Evolutionary conservation across 2,888 invertebrate genomes (phyloP), one percentile per base, ranked within the genome.

Genomic region (Cynaeus angustus): DNA sequence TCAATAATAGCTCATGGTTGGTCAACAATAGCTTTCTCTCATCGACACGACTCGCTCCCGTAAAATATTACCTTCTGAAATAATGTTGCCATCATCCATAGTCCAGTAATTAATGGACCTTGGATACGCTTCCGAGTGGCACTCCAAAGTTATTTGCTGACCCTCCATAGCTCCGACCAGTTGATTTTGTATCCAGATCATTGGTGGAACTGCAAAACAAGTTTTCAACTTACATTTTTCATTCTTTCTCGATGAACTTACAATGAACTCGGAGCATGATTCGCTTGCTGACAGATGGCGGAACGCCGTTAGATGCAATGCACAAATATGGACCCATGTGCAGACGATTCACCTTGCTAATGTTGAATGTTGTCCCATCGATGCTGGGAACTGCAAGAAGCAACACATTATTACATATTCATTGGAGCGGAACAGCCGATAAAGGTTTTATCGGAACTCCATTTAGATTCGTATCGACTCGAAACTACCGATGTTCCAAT

Each of bases 251-350:
- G 46, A 68, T 62, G 8, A 48, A 87, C 88, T 84, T 82, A 94
- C 94, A 94, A 83, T 94, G 93, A 12, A 94, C 93, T 62, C 93
- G 92, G 55, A 96, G 89, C 87, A 92, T 92, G 79, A 96, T 95
- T 80, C 95, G 87, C 85, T 95, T 95, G 89, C 94, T 94, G 76
- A 94, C 93, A 37, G 94, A 92, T 1, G 95, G 95, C 6, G 94
- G 95, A n/a, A 93, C 91, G 6, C 93, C 93, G 79, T 94, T 94
- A 43, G 92, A 91, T 0, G 93, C 93, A 72, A 93, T 93, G 83
- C 93, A 93, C 45, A 93, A 85, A 81, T 93, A 93, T 41, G 92
- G 91, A 2, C 93, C 93, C 88, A 94, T 94, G 82, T 93, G 91
- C 70, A 92, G 90, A 67, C 93, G 86, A 75, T 89, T 92, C 58